Evolutionary conservation across 2,113 vertebrate genomes (phyloP), one percentile per base, ranked within the genome.

Genomic region (Ornithorhynchus anatinus): DNA sequence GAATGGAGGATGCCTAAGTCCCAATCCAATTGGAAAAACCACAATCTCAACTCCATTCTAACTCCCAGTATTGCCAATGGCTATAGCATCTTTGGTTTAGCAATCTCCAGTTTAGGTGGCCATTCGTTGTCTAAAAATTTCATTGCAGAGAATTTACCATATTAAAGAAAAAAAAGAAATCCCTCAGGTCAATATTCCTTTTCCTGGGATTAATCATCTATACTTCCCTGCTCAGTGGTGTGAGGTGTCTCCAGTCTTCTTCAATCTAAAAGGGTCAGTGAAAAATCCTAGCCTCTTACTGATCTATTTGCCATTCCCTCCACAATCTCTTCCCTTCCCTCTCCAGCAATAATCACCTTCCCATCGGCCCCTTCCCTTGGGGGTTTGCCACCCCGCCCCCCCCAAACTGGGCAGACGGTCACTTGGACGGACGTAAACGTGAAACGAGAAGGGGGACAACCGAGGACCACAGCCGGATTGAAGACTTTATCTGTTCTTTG

Each of bases 401-500:
- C 52, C 69, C 61, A 79, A 79, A 66, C 40, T 74, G 72, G 67
- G 31, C 25, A 23, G 52, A 57, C 23, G 39, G 22, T 53, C 73
- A 38, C 48, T 61, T 16, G 0, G 48, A 76, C 68, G 89, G 81
- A 72, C 83, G 84, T 81, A 84, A 76, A 83, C 61, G 85, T 81
- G 86, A 86, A 59, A 79, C 84, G n/a, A 61, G 84, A 85, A 76
- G 73, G 72, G 74, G 76, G 88, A 77, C 45, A 85, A 89, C 89
- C 82, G 2, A 57, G 76, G 86, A 88, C 72, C 6, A 71, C 89
- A 82, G 48, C 77, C 0, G 27, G 79, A 72, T 72, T 85, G 94
- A 93, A 90, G 91, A 94, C 92, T 97, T 98, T 97, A 98, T 98
- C 97, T 97, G 88, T 88, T 90, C 68, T 80, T 86, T 89, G 92